Percentiles rank a stretch among this genome's conserved stretches.
Evolutionary conservation across 30 jellyfish, hydroid and myxozoan species (phyloP).

Genomic region (Hydra vulgaris): DNA sequence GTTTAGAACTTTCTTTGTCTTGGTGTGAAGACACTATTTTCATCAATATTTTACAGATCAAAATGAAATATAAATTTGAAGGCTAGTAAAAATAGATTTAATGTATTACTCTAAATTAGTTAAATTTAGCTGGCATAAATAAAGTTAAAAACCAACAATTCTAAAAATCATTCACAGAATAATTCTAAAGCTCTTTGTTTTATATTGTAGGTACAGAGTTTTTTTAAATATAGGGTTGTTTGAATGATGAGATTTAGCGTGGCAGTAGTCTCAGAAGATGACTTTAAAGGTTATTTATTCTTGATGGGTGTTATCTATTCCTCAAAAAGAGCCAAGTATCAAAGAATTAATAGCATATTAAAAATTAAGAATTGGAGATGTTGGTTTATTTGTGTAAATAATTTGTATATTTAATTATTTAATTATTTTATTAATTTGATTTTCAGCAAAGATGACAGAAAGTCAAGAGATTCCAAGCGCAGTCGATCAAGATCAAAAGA

Average conservation of each 20-base stretch:
- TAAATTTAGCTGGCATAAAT: not conserved
- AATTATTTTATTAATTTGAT: too few species aligned
- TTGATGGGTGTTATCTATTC: conserved; percentile 21
- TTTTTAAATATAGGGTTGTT: conserved; percentile 24
- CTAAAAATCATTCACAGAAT: not conserved
- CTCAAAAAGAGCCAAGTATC: not conserved
- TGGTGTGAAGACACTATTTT: not conserved
- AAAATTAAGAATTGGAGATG: not conserved
- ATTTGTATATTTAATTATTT: too few species aligned
- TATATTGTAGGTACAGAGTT: conserved; percentile 32
- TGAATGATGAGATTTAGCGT: conserved; percentile 20
- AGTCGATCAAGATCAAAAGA: conserved; percentile 20
- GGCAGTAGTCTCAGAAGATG: conserved; percentile 11
- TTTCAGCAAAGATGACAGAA: not conserved
- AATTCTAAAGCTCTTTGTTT: conserved; percentile 17
- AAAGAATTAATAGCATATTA: not conserved
- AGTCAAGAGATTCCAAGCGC: conserved; percentile 8
- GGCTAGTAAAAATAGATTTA: not conserved
- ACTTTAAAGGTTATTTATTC: conserved; percentile 30
- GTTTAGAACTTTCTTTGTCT: not conserved
- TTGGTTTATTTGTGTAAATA: not conserved
- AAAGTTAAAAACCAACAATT: not conserved
- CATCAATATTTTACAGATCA: not conserved
- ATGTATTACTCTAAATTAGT: too few species aligned
- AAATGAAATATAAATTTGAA: not conserved